Percentiles rank a stretch among this genome's conserved stretches.
Evolutionary conservation across 2,113 vertebrate species (phyloP).

Genomic region (Notechis scutatus): DNA sequence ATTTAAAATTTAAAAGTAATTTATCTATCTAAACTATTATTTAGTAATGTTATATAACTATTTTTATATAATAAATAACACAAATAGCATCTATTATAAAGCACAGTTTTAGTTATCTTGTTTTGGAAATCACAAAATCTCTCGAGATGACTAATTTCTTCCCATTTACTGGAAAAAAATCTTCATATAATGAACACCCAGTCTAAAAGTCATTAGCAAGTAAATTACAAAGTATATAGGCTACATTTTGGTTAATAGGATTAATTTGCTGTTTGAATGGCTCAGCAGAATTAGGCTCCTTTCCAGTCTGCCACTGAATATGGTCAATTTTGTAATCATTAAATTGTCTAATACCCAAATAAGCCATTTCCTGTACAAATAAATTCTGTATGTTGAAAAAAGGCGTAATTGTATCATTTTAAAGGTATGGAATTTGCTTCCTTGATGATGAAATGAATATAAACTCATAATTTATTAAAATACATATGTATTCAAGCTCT

Average conservation of each 20-base stretch:
- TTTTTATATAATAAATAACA: background rate
- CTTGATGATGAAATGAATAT: background rate
- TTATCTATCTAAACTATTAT: background rate
- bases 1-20: background rate
- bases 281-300: background rate
- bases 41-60: background rate
- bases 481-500: background rate
- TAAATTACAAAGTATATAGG: background rate
- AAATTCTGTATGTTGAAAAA: background rate
- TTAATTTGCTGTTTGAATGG: background rate
- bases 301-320: background rate
- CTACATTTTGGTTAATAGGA: background rate
- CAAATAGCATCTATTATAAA: background rate
- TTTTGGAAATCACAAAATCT: conserved; percentile 9
- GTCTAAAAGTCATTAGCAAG: conserved; percentile 1
- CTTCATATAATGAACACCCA: conserved; percentile 17
- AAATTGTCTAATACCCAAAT: conserved; percentile 1
- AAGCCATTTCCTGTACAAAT: conserved; percentile 13
- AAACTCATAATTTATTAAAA: conserved; percentile 5
- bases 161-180: background rate
- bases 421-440: background rate
- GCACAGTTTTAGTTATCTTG: background rate
- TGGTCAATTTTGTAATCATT: conserved; percentile 1
- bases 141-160: background rate
- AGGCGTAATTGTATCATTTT: conserved; percentile 6